These are phyloP conservation scores for Artibeus lituratus DNA, from an alignment of 2,797 vertebrate genomes.

Conservation along the genomic window DNA sequence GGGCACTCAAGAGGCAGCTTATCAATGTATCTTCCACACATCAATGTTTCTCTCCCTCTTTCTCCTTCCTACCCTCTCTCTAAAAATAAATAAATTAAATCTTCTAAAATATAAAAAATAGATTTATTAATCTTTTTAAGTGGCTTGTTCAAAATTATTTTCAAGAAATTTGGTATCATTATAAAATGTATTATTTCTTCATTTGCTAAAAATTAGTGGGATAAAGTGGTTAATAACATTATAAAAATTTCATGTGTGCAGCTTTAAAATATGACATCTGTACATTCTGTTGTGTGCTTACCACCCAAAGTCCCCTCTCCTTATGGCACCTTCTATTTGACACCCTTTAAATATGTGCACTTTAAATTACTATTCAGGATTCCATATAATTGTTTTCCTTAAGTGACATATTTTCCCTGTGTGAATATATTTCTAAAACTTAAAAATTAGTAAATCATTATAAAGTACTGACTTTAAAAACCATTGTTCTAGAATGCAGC, in stretches of 20 bases:
- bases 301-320: neutral
- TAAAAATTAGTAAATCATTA: neutral
- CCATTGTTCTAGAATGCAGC: neutral
- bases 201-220: neutral
- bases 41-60: no score
- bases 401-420: neutral
- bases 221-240: neutral
- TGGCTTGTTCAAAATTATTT: neutral
- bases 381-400: neutral
- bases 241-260: neutral
- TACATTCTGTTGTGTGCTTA: neutral
- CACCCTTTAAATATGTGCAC: neutral
- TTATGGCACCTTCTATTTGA: neutral
- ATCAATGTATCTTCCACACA: no score
- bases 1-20: no score
- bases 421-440: neutral
- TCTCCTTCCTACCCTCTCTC: no score
- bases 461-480: neutral
- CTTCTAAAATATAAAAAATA: neutral
- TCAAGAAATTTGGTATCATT: neutral
- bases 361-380: neutral
- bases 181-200: slow-evolving; percentile 36
- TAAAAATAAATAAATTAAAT: no score
- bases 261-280: neutral
- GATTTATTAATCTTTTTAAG: neutral